Base-by-base conservation (phyloP, 2,888 invertebrate genomes). In the Punctoribates punctum region DNA sequence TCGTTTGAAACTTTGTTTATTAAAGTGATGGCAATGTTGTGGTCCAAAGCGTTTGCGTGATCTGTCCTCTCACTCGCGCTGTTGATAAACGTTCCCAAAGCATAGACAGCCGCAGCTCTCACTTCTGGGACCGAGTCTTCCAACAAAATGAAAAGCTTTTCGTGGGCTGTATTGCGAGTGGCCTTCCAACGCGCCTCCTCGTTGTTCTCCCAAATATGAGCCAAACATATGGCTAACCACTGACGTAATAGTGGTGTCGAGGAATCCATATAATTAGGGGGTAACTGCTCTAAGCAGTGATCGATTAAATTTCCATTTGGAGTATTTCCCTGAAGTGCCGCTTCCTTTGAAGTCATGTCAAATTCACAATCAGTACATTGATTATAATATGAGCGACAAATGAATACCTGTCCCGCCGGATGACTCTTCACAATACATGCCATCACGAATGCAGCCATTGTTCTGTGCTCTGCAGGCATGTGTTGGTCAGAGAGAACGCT, bases 161-260 rank as follows among this genome's bases (percentile, higher is more conserved):
- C 97, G 84, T 96, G 96, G n/a, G 97, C 96, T 81, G 91, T 90
- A 84, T 96, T 96, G 15, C 98, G 87, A 27, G 94, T 96, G 23
- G 96, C 98, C 77, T 93, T 93, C 97, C 98, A 97, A 80, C 93
- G 88, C 8, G 92, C 92, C 82, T 89, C 89, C 81, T 94, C 93
- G 83, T 90, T 93, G 82, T 91, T 90, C 81, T 92, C 90, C 96
- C 96, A 96, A 80, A 94, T 87, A 77, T 91, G 88, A 34, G 94
- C 97, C 79, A 99, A 88, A 83, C 94, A 94, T 79, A 98, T 89
- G 79, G 94, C 92, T 78, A 96, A 87, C 98, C 98, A 99, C 76
- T 81, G 81, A 46, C 83, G 81, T 57, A 85, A 79, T 75, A 88
- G 85, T 79, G 88, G 87, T 60, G 60, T 27, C 20, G 27, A 23